phyloP scores from a whole-genome alignment of 2,888 invertebrate species.

The Biston betularia region DNA sequence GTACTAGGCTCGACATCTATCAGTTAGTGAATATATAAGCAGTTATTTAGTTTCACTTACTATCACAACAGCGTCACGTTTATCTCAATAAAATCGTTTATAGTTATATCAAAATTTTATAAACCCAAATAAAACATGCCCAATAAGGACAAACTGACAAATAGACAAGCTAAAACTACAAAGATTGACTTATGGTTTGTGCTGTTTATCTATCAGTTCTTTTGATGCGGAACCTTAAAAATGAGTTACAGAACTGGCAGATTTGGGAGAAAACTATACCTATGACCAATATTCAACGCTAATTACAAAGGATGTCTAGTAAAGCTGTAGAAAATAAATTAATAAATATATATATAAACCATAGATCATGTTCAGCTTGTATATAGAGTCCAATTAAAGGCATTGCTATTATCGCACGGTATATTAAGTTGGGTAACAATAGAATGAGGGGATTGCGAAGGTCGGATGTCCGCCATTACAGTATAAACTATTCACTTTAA shows the following conservation, averaged over 20 bases:
- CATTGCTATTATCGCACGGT: conserved; percentile 58
- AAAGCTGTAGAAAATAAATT: not conserved
- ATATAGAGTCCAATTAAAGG: conserved; percentile 49
- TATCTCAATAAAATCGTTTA: too few species aligned
- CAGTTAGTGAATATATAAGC: too few species aligned
- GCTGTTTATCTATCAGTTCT: too few species aligned
- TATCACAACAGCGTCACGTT: too few species aligned
- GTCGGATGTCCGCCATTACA: conserved; percentile 54
- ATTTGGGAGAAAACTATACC: not conserved
- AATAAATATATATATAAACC: not conserved
- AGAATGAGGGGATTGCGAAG: conserved; percentile 64
- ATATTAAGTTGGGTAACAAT: conserved; percentile 73
- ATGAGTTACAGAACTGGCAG: not conserved
- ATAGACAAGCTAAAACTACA: too few species aligned
- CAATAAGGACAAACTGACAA: too few species aligned
- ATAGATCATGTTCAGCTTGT: not conserved
- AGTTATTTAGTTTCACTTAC: too few species aligned
- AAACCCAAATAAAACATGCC: too few species aligned
- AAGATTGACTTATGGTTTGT: too few species aligned
- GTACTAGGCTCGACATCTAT: too few species aligned
- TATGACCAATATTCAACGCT: not conserved
- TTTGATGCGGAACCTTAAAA: not conserved
- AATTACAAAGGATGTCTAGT: not conserved
- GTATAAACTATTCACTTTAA: conserved; percentile 60
- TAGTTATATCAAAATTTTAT: too few species aligned